These are phyloP conservation scores for Bellardia pandia DNA, from an alignment of 2,888 invertebrate species.

Conservation along the genomic window DNA sequence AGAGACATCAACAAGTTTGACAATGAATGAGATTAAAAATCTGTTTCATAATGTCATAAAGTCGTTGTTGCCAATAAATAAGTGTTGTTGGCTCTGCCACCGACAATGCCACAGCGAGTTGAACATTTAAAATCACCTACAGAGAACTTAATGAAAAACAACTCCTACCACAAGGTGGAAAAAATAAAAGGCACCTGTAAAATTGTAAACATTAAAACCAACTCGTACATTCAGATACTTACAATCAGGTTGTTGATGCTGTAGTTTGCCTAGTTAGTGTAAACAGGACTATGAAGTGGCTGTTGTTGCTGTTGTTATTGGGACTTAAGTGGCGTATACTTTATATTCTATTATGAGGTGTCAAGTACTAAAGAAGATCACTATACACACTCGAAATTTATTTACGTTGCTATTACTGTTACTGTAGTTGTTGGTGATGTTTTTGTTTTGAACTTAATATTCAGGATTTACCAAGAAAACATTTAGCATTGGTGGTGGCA, in stretches of 20 bases:
- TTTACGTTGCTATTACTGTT: constrained; percentile 46
- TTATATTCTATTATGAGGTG: constrained; percentile 82
- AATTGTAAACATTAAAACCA: constrained; percentile 27
- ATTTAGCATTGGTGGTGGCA: constrained; percentile 15
- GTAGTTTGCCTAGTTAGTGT: constrained; percentile 59
- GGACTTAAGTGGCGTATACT: constrained; percentile 72
- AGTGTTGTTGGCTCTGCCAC: constrained; percentile 24
- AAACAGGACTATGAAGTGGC: constrained; percentile 69
- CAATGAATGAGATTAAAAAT: constrained; percentile 26
- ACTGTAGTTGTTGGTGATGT: constrained; percentile 7
- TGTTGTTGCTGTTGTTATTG: constrained; percentile 54
- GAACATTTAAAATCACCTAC: constrained; percentile 54
- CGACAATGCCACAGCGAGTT: neutral
- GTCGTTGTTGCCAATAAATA: constrained; percentile 40
- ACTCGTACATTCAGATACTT: constrained; percentile 24
- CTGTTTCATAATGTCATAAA: constrained; percentile 62
- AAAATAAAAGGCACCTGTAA: constrained; percentile 52
- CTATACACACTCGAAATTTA: constrained; percentile 66
- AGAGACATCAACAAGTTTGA: constrained; percentile 38
- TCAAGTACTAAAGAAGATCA: constrained; percentile 79
- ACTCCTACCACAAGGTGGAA: constrained; percentile 27
- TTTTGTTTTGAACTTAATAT: constrained; percentile 50
- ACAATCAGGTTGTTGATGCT: neutral
- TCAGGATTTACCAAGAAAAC: constrained; percentile 54
- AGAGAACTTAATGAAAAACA: constrained; percentile 67